These are phyloP conservation scores for Nautilus pompilius DNA, from an alignment of 1,140 invertebrate species.

Conservation along the genomic window DNA sequence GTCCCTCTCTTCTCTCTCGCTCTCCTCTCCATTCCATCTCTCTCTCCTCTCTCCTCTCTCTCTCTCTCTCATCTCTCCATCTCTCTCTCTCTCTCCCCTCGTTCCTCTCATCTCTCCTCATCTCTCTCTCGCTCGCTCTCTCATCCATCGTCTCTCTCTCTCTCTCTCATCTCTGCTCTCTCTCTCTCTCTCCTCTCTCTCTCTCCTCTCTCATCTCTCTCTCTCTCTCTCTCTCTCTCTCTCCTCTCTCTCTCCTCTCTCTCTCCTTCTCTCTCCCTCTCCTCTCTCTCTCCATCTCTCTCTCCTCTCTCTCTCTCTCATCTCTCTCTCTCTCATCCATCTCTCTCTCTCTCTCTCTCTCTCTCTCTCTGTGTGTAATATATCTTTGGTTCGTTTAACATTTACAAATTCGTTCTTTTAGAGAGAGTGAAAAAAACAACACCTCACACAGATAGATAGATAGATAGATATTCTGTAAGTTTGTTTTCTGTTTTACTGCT, in stretches of 20 bases:
- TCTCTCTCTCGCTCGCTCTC: constrained; percentile 6
- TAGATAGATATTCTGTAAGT: background rate
- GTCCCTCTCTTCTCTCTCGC: constrained; percentile 4
- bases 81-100: background rate
- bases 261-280: constrained; percentile 8
- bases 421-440: background rate
- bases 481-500: background rate
- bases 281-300: constrained; percentile 3
- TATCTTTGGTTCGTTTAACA: constrained; percentile 3
- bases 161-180: constrained; percentile 1
- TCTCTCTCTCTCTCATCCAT: constrained; percentile 1
- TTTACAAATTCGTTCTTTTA: background rate
- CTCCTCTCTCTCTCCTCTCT: constrained; percentile 4
- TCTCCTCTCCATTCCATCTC: constrained; percentile 8
- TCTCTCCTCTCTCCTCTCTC: constrained; percentile 15
- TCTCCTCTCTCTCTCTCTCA: constrained; percentile 8
- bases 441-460: background rate
- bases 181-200: background rate
- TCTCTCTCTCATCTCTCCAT: background rate
- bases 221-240: constrained; percentile 7
- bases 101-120: background rate
- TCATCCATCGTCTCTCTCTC: background rate
- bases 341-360: constrained; percentile 8
- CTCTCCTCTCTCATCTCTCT: background rate
- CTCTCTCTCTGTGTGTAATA: constrained; percentile 5